Evolutionary conservation across 2,797 vertebrate species (phyloP).

Genomic region (Muscicapa comitata): DNA sequence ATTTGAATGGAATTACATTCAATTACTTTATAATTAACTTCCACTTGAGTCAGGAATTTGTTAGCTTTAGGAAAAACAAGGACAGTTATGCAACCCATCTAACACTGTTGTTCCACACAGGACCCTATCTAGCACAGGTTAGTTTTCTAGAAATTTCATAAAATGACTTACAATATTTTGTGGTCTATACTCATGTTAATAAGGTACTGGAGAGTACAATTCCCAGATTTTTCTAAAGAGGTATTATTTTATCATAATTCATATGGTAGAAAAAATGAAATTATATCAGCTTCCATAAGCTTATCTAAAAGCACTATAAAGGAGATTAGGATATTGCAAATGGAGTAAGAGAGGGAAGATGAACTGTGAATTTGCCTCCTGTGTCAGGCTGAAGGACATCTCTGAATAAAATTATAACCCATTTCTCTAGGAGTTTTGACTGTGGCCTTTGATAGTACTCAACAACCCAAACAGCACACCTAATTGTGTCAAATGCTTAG

Average conservation of each 20-base stretch:
- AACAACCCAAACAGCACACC: background rate
- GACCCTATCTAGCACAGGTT: background rate
- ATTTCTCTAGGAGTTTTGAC: background rate
- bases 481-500: background rate
- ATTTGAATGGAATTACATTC: background rate
- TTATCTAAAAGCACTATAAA: background rate
- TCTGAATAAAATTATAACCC: background rate
- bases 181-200: background rate
- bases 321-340: background rate
- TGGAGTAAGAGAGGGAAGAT: background rate
- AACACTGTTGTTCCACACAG: background rate
- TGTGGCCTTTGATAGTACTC: background rate
- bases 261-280: background rate
- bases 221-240: background rate
- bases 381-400: background rate
- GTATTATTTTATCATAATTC: background rate
- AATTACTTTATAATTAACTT: conserved; percentile 5
- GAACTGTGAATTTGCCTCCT: background rate
- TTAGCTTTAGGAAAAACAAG: background rate
- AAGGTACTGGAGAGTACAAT: background rate
- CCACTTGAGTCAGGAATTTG: background rate
- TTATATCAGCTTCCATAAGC: background rate
- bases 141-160: background rate
- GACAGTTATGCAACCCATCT: background rate
- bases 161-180: background rate